Evolutionary conservation across 2,888 invertebrate species (phyloP), one percentile per base, ranked within the genome.

Genomic region (Neoaliturus tenellus): DNA sequence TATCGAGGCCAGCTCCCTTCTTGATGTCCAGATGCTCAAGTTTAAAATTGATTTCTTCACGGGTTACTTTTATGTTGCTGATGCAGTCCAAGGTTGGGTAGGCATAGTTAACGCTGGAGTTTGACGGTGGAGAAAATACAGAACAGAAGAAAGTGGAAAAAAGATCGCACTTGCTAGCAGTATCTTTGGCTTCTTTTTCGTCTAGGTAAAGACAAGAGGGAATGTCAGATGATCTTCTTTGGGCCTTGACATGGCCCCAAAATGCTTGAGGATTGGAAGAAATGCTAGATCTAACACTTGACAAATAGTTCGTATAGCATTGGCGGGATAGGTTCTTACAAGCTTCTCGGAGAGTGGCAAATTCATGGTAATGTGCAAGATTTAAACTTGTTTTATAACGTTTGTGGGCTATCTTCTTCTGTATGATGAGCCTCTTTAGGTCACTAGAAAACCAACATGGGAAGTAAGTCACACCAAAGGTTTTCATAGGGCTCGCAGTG

Each of bases 371-470:
- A 23, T 78, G 51, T 10, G 55, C 78, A n/a, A 55, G 31, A 35
- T 78, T 55, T 8, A 78, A 55, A n/a, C 55, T 78, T 0, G 5
- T 33, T 20, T 69, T 82, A 17, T 33, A 82, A 2, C 25, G 69
- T 25, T 55, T 82, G 2, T 69, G 71, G 6, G 82, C 82, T 6
- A 41, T 33, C 20, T 82, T 82, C 23, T 69, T 51, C 23, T 48
- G 51, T 2, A 71, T 48, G 12, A 82, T 33, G 23, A 82, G 55
- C 10, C 71, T 69, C 51, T 82, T 82, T 4, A 82, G 31, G 17
- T 81, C 44, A 39, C n/a, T 4, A 31, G 81, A 81, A 20, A 81
- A 81, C 81, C 81, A 81, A 28, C n/a, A 69, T 3, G 81, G 81
- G 44, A 81, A 81, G 39, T 33, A 14, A 71, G 71, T 1, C 1